Evolutionary conservation across 2,888 invertebrate species (phyloP).

Genomic region (Pristionchus mayeri): DNA sequence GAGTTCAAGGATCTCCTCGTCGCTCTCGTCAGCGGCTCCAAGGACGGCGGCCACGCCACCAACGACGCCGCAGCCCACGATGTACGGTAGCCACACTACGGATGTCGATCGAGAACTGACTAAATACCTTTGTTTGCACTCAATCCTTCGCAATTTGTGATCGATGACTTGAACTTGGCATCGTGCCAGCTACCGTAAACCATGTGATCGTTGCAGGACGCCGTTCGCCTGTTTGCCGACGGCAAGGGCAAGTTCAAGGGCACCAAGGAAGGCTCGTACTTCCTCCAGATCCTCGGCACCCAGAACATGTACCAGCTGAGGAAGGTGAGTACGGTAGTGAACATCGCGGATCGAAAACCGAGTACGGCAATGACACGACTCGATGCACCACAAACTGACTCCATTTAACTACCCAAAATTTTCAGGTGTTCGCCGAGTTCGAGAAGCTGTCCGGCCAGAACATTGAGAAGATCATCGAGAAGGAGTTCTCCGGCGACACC

Average conservation of each 20-base stretch:
- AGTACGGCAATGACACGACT: background rate
- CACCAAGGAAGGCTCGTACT: constrained; percentile 59
- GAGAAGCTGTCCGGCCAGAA: constrained; percentile 72
- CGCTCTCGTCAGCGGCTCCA: constrained; percentile 72
- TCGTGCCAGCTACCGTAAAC: background rate
- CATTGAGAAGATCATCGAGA: constrained; percentile 75
- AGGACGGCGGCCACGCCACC: constrained; percentile 63
- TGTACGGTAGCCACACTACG: constrained; percentile 48
- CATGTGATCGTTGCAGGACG: constrained; percentile 57
- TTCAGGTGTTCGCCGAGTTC: constrained; percentile 67
- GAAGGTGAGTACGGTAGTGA: constrained; percentile 72
- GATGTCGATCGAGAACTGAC: background rate
- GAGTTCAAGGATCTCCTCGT: constrained; percentile 82
- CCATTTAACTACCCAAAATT: background rate
- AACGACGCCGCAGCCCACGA: constrained; percentile 61
- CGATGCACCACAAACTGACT: background rate
- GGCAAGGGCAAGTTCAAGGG: constrained; percentile 62
- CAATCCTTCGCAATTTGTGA: too few species aligned
- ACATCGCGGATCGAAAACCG: background rate
- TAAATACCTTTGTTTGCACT: too few species aligned
- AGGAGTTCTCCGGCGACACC: constrained; percentile 73
- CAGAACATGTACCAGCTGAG: constrained; percentile 69
- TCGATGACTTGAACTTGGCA: background rate
- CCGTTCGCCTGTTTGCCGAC: constrained; percentile 66
- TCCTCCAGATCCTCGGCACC: constrained; percentile 66